phyloP scores from a whole-genome alignment of 2,888 invertebrate species.

The Tetragnatha montana region DNA sequence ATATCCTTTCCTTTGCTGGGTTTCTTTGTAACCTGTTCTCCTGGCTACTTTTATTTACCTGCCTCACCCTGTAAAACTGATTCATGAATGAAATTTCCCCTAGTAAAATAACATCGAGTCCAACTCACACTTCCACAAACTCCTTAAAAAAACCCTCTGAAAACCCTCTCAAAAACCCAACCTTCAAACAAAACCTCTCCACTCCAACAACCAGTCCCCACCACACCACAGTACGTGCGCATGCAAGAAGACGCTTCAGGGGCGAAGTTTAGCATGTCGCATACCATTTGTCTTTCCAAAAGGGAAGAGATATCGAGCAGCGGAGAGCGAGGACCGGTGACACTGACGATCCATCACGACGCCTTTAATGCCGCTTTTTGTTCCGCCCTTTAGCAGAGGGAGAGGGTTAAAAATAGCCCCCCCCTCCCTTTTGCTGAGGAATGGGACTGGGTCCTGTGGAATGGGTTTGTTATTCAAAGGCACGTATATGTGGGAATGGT shows the following conservation, averaged over 20 bases:
- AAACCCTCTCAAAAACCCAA: not conserved
- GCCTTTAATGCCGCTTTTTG: constrained; percentile 36
- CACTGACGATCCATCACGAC: constrained; percentile 49
- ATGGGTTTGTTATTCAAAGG: not conserved
- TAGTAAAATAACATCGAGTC: not conserved
- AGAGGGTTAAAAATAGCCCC: constrained; percentile 9
- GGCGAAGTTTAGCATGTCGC: constrained; percentile 55
- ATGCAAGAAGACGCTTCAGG: not conserved
- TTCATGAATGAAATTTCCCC: not conserved
- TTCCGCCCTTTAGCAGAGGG: not conserved
- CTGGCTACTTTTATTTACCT: no score
- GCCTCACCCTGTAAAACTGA: not conserved
- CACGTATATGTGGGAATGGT: not conserved
- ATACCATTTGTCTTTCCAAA: constrained; percentile 59
- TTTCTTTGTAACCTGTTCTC: no score
- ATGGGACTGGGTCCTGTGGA: not conserved
- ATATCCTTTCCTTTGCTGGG: no score
- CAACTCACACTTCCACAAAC: no score
- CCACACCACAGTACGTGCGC: constrained; percentile 47
- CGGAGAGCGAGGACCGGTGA: constrained; percentile 35
- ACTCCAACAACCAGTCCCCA: not conserved
- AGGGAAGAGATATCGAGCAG: constrained; percentile 31
- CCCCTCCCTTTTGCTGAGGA: not conserved
- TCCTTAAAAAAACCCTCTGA: not conserved
- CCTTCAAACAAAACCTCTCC: not conserved